These are phyloP conservation scores for Corythaixoides concolor DNA, from an alignment of 2,113 vertebrate species.

Conservation along the genomic window DNA sequence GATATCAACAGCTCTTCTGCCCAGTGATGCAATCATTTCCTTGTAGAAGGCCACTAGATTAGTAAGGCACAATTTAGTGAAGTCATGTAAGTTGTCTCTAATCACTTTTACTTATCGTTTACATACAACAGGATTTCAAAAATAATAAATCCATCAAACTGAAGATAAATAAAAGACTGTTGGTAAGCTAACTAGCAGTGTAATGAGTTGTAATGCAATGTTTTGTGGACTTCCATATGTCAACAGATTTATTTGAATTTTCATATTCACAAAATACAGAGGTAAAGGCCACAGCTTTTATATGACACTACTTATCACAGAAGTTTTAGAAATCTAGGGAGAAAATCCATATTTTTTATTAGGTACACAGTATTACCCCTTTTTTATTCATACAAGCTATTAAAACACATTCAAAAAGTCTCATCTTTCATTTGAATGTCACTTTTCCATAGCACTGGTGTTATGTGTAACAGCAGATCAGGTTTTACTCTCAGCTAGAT, in stretches of 20 bases:
- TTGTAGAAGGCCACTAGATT: background rate
- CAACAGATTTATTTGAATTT: background rate
- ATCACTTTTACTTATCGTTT: background rate
- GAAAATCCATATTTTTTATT: background rate
- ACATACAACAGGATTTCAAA: background rate
- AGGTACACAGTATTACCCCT: background rate
- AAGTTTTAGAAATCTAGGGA: background rate
- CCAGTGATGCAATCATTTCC: background rate
- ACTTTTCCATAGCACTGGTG: background rate
- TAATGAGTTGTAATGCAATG: background rate
- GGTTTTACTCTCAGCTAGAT: background rate
- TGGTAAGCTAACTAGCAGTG: background rate
- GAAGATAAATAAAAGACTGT: background rate
- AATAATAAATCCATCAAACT: background rate
- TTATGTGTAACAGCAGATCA: background rate
- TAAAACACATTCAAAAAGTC: background rate
- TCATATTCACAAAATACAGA: background rate
- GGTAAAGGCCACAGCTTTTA: background rate
- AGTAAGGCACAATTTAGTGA: background rate
- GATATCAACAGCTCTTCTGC: background rate
- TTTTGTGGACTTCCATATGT: background rate
- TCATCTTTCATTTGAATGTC: background rate
- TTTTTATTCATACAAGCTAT: background rate
- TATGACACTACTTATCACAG: background rate
- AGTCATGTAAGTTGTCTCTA: background rate